Base-by-base conservation (phyloP, 2,113 vertebrate species). In the Prietella phreatophila region DNA sequence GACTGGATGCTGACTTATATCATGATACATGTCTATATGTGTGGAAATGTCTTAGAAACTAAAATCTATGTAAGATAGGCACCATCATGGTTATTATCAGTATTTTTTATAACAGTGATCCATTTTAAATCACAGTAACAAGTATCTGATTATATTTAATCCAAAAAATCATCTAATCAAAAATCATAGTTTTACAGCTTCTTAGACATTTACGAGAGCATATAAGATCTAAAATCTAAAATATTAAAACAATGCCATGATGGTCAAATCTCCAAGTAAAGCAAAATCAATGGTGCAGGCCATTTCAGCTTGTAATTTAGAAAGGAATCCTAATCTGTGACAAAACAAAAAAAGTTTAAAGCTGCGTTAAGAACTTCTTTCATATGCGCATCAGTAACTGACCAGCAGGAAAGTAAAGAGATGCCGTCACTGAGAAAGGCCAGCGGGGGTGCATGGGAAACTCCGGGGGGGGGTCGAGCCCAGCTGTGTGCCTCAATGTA, bases 371-470 rank as follows among this genome's bases (percentile, higher is more conserved):
- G 39, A 53, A 65, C 39, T 82, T 88, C 81, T 78, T 76, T 85
- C 60, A 63, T 65, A 55, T 73, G 71, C 33, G 20, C 69, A 87
- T 88, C 60, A 87, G 79, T 83, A 81, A 85, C 33, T 61, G 65
- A 85, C 58, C 82, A 85, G 65, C 60, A 81, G 36, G 69, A 85
- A 69, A 67, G 30, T 53, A 39, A 86, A 42, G 84, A 90, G 80
- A 60, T 88, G 84, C 92, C 88, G 88, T 88, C 88, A 92, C 91
- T 94, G 91, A 92, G 91, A 92, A 91, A 89, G 73, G 89, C 82
- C 39, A 85, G 75, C 82, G 85, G 89, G 91, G 89, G 86, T 93
- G 93, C 92, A 92, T 93, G 91, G 79, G 88, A 92, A 87, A 92
- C 92, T 94, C 86, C 93, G 91, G 83, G 75, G 90, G 55, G 88